These are phyloP conservation scores for Pelagia noctiluca DNA, from an alignment of 30 jellyfish, hydroid and myxozoan species.

Conservation along the genomic window DNA sequence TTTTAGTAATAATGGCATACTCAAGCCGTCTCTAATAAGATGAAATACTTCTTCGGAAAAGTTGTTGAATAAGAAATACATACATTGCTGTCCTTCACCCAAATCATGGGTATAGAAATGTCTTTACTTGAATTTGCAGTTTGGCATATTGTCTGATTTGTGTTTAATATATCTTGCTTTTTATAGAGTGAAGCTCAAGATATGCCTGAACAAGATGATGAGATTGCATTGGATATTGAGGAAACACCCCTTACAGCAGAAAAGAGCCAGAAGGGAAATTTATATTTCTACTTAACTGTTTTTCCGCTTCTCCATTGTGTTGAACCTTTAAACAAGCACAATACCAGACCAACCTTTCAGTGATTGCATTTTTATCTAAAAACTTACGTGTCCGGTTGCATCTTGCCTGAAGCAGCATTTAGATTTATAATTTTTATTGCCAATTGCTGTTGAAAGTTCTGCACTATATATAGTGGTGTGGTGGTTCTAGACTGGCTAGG, in stretches of 20 bases:
- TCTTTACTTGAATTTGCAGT: not conserved
- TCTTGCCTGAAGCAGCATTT: not conserved
- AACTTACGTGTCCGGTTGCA: not conserved
- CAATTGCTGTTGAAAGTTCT: no score
- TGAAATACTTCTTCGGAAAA: not conserved
- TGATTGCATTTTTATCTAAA: no score
- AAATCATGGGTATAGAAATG: not conserved
- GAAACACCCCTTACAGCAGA: conserved; percentile 8
- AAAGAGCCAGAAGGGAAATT: not conserved
- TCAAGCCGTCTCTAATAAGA: not conserved
- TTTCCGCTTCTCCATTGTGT: not conserved
- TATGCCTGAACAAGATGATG: conserved; percentile 1
- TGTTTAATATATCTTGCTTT: not conserved
- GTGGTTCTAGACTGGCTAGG: conserved; percentile 4
- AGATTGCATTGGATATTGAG: not conserved
- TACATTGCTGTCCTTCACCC: conserved; percentile 8
- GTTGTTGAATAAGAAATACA: not conserved
- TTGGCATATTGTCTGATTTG: not conserved
- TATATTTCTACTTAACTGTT: not conserved
- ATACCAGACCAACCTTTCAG: conserved; percentile 1
- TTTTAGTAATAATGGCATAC: not conserved
- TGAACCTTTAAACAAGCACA: not conserved
- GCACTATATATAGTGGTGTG: no score
- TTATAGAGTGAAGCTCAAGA: not conserved
- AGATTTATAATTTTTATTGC: not conserved